A percentile compares a stretch with the other conserved stretches of the same genome.
phyloP scores from a whole-genome alignment of 2,113 vertebrate genomes.

The Furnarius figulus region DNA sequence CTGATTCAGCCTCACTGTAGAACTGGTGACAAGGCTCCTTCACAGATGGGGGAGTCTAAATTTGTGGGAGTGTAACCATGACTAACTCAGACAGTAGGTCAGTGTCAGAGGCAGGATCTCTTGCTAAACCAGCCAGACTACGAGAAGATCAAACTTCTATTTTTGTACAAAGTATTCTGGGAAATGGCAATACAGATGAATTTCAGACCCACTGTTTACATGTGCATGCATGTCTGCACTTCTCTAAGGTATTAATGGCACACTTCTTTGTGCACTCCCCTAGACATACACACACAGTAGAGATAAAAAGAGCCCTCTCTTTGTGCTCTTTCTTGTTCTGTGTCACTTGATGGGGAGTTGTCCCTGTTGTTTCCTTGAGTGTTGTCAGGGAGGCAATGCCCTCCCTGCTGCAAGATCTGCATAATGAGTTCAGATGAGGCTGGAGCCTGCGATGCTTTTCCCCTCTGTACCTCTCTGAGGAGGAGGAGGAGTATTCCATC shows the following conservation, averaged over 20 bases:
- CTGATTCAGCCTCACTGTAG: constrained; percentile 41
- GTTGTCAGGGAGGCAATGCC: neutral
- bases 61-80: constrained; percentile 38
- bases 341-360: neutral
- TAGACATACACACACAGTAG: rapidly evolving
- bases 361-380: neutral
- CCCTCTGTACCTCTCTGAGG: neutral
- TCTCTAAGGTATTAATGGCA: neutral
- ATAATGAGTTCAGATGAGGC: neutral
- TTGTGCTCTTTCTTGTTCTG: neutral
- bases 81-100: constrained; percentile 53
- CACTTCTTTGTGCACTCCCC: neutral
- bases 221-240: neutral
- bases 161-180: neutral
- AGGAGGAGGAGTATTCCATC: neutral
- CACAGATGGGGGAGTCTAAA: constrained; percentile 46
- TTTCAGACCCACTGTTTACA: neutral
- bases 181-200: neutral
- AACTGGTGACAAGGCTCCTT: constrained; percentile 37
- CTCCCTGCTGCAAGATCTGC: neutral
- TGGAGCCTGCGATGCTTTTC: neutral
- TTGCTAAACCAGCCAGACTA: constrained; percentile 16
- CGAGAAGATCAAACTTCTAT: neutral
- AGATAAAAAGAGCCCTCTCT: neutral
- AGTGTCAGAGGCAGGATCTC: constrained; percentile 38